phyloP scores from a whole-genome alignment of 2,888 invertebrate species.

The Drosophila dives region DNA sequence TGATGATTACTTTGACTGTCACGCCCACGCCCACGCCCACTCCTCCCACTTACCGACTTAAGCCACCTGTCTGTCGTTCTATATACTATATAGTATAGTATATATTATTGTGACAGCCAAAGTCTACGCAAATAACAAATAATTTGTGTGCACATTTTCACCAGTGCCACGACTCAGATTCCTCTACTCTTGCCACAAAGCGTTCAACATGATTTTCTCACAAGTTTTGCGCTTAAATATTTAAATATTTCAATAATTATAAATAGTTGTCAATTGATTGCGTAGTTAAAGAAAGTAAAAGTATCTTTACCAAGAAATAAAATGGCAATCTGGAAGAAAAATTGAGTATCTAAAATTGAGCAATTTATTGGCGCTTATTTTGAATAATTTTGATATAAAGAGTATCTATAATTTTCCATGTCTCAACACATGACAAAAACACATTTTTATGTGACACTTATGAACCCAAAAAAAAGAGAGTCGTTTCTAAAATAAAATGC shows the following conservation, averaged over 20 bases:
- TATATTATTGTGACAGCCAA: constrained; percentile 25
- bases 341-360: neutral
- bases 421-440: neutral
- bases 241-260: neutral
- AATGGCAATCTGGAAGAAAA: neutral
- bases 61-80: constrained; percentile 47
- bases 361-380: neutral
- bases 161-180: constrained; percentile 20
- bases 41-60: neutral
- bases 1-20: constrained; percentile 65
- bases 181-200: constrained; percentile 4
- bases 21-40: constrained; percentile 16
- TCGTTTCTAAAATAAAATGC: neutral
- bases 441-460: neutral
- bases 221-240: neutral
- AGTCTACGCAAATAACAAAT: constrained; percentile 52
- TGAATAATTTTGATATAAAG: neutral
- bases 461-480: neutral
- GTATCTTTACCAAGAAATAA: neutral
- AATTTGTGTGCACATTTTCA: constrained; percentile 45
- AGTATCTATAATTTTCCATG: neutral
- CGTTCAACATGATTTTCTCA: neutral
- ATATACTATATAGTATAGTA: constrained; percentile 13
- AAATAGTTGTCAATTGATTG: neutral
- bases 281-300: neutral